Conservation (phyloP, 2,113 vertebrate genomes). For the Boleophthalmus pectinirostris region DNA sequence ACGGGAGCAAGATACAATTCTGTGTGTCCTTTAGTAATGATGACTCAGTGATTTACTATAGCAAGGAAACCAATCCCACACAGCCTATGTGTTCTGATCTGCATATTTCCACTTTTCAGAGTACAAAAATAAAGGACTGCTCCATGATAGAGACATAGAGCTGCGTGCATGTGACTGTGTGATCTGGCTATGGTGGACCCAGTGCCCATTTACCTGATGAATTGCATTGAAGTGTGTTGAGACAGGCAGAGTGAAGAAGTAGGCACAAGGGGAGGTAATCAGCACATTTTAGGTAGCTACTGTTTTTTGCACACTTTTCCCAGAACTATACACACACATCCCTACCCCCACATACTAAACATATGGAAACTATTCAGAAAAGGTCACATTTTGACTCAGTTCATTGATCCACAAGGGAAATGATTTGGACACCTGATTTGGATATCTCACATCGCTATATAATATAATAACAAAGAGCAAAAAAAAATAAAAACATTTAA, state of each 20-base stretch:
- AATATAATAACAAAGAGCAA: too few species aligned
- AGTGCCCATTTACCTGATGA: slow-evolving; percentile 55
- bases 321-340: slow-evolving; percentile 7
- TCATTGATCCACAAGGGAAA: too few species aligned
- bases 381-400: too few species aligned
- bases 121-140: background rate
- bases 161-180: slow-evolving; percentile 1
- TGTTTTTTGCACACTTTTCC: background rate
- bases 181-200: background rate
- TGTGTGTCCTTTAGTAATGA: slow-evolving; percentile 50
- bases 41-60: slow-evolving; percentile 56
- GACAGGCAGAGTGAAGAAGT: slow-evolving; percentile 42
- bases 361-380: too few species aligned
- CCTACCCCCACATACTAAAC: background rate
- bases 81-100: background rate
- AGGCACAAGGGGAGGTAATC: slow-evolving; percentile 35
- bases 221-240: slow-evolving; percentile 52
- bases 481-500: too few species aligned
- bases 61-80: slow-evolving; percentile 15
- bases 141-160: background rate
- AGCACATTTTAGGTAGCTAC: slow-evolving; percentile 32
- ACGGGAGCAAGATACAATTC: slow-evolving; percentile 32
- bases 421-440: too few species aligned
- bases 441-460: too few species aligned
- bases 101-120: background rate